Evolutionary conservation across 2,797 vertebrate genomes (phyloP).

Genomic region (Labeo calbasu): DNA sequence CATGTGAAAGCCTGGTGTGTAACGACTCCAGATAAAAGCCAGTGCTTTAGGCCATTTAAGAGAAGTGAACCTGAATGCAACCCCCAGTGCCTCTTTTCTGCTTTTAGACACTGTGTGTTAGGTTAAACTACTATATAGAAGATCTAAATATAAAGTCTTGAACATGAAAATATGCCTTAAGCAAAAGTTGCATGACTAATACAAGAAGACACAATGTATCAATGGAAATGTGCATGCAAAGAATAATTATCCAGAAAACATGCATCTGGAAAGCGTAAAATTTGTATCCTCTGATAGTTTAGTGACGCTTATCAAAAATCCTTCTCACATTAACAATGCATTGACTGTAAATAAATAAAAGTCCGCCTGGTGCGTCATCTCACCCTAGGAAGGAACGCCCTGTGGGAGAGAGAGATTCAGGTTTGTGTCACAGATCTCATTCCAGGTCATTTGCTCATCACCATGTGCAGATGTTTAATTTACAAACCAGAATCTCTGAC

Average conservation of each 20-base stretch:
- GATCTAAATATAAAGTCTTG: background rate
- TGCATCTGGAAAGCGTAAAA: background rate
- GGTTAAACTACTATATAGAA: background rate
- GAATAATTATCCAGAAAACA: background rate
- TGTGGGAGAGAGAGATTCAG: constrained; percentile 33
- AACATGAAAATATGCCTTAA: background rate
- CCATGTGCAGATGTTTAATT: constrained; percentile 7
- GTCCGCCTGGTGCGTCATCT: background rate
- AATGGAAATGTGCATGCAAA: background rate
- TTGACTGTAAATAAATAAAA: constrained; percentile 1
- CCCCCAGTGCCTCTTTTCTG: constrained; percentile 14
- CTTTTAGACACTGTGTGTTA: background rate
- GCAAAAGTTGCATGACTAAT: background rate
- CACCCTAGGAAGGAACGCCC: constrained; percentile 36
- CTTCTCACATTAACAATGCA: constrained; percentile 5
- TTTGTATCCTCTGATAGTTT: background rate
- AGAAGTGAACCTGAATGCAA: constrained; percentile 35
- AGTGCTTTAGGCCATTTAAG: constrained; percentile 50
- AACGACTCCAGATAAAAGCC: constrained; percentile 47
- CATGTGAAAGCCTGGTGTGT: constrained; percentile 52
- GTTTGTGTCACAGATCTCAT: constrained; percentile 27
- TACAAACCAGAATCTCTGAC: background rate
- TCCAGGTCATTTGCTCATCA: background rate
- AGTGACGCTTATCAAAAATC: constrained; percentile 7
- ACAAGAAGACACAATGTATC: background rate